phyloP scores from a whole-genome alignment of 2,797 vertebrate species.

The Tragelaphus oryx region DNA sequence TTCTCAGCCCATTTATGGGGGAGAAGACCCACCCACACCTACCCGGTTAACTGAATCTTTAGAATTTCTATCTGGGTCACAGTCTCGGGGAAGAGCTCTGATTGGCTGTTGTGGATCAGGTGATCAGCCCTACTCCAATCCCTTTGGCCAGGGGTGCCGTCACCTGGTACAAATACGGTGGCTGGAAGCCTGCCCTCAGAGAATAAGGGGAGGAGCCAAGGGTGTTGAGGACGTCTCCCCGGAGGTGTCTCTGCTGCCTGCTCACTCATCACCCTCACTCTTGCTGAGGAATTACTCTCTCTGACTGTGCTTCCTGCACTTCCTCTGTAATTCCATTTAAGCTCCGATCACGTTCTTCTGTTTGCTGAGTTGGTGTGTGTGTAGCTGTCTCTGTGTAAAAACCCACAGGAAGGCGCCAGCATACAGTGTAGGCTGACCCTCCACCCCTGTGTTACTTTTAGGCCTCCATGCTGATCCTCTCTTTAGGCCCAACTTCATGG shows the following conservation, averaged over 20 bases:
- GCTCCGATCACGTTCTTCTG: neutral
- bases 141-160: neutral
- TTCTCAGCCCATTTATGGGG: neutral
- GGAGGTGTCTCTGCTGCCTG: neutral
- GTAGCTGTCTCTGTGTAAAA: neutral
- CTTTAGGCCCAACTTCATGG: neutral
- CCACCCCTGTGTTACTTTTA: neutral
- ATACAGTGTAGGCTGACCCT: neutral
- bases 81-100: neutral
- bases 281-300: neutral
- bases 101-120: conserved; percentile 20
- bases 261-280: accelerated
- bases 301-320: neutral
- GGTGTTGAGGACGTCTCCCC: no score
- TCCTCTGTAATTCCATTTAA: neutral
- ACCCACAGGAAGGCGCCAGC: neutral
- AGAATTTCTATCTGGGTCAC: neutral
- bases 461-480: neutral
- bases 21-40: neutral
- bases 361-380: neutral
- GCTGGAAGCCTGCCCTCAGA: neutral
- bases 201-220: neutral
- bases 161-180: neutral
- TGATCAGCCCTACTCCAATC: neutral
- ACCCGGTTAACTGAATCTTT: neutral